phyloP scores from a whole-genome alignment of 2,113 vertebrate species.

The Petromus typicus region DNA sequence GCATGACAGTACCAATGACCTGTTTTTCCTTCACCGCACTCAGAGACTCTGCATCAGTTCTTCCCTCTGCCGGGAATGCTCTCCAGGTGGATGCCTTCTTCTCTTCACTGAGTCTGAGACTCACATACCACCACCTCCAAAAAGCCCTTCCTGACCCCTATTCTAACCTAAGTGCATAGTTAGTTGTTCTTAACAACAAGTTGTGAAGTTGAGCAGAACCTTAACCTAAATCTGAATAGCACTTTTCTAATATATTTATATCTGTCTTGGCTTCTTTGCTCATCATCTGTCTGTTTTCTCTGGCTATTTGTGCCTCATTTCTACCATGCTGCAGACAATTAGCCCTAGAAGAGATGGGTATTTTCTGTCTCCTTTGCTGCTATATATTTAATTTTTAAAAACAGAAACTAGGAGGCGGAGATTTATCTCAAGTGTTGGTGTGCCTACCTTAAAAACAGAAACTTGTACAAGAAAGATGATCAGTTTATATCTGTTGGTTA shows the following conservation, averaged over 20 bases:
- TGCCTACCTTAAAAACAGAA: neutral
- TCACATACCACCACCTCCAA: too few relatives aligned
- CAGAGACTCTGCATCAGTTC: neutral
- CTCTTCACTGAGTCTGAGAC: neutral
- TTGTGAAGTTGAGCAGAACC: too few relatives aligned
- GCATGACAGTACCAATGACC: neutral
- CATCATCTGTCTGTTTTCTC: neutral
- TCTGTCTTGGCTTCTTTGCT: neutral
- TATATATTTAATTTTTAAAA: neutral
- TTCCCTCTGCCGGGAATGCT: neutral
- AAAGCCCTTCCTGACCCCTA: neutral
- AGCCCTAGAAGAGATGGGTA: neutral
- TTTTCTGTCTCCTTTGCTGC: neutral
- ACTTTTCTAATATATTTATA: neutral
- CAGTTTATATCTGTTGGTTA: neutral
- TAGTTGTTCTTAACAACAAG: too few relatives aligned
- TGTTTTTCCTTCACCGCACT: too few relatives aligned
- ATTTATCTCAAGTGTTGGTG: too few relatives aligned
- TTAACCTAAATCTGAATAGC: neutral
- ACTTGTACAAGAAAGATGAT: neutral
- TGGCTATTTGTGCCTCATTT: neutral
- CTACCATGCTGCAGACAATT: neutral
- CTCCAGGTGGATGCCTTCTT: too few relatives aligned
- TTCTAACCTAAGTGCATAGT: neutral
- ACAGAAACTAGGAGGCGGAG: neutral